Base-by-base conservation (phyloP, 2,797 vertebrate species). In the Bufotes viridis region DNA sequence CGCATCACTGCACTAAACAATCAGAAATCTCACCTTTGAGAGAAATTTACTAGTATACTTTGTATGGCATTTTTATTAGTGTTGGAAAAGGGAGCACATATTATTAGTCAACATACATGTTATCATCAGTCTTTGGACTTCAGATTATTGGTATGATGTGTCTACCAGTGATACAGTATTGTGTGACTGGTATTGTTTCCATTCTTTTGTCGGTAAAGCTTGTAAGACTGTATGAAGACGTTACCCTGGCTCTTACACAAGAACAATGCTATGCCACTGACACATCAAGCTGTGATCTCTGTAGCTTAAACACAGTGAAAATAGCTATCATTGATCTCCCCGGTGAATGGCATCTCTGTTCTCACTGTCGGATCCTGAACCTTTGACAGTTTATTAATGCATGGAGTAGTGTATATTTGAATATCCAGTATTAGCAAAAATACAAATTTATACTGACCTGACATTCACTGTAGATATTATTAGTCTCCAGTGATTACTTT, bases 271-370 rank as follows among this genome's bases (percentile, higher is more conserved):
- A 8, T 2, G 8, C 22, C 49, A 53, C 49, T 55, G 49, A 78
- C 75, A 51, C 51, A 78, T 55, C 75, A 78, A 78, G 75, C 75
- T 78, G 75, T 78, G 49, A 78, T 78, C 75, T 78, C 51, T 78
- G 75, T 17, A 78, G 75, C 51, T 78, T 78, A 78, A 78, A 55
- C 75, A 78, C 51, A 55, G 75, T 78, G 75, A 55, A 78, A 78
- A 78, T 78, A 78, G 75, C 51, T 78, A 78, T 78, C 75, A 78
- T 78, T 78, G 75, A 78, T 78, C 75, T 78, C 22, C 24, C 42
- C 70, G 20, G 29, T 85, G 55, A 81, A 53, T 78, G 58, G 18
- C 57, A 49, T 42, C 14, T 49, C 75, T 78, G 75, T 17, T 6
- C 75, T 78, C 75, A 7, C 75, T 55, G 51, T 15, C 7, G 49